Conservation (phyloP, 2,797 vertebrate species). For the Rhinoraja longicauda region DNA sequence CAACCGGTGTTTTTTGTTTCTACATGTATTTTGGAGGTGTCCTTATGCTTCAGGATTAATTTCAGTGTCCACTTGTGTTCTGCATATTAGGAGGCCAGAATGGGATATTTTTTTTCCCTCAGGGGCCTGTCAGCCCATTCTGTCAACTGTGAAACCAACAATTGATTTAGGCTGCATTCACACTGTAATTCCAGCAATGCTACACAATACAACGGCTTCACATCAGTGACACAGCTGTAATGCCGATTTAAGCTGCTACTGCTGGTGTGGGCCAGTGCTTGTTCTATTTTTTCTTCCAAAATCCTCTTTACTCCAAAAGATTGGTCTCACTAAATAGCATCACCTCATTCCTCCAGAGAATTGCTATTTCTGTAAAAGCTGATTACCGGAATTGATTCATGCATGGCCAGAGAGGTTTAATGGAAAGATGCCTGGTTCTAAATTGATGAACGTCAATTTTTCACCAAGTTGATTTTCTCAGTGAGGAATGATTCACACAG, state of each 20-base stretch:
- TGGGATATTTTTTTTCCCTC: not conserved
- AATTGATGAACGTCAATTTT: slow-evolving; percentile 2
- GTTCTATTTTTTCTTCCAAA: not conserved
- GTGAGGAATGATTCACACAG: not conserved
- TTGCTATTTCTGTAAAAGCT: slow-evolving; percentile 3
- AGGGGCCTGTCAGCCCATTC: not conserved
- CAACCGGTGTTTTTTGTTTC: too few relatives aligned
- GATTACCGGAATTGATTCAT: slow-evolving; percentile 26
- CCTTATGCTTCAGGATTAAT: not conserved
- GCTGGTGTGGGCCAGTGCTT: not conserved
- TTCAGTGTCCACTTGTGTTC: not conserved
- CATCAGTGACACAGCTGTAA: not conserved
- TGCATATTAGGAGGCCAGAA: not conserved
- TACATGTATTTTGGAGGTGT: not conserved
- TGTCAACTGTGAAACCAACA: not conserved
- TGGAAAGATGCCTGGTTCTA: slow-evolving; percentile 2
- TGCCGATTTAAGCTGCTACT: not conserved
- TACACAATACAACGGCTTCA: not conserved
- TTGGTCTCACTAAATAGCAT: not conserved
- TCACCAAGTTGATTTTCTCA: slow-evolving; percentile 3
- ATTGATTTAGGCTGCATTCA: not conserved
- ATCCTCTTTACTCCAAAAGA: not conserved
- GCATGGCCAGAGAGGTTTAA: not conserved
- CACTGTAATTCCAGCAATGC: too few relatives aligned
- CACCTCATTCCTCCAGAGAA: not conserved